Conservation (phyloP, 1,140 invertebrate species). For the Hermatobates lingyangjiaoensis region DNA sequence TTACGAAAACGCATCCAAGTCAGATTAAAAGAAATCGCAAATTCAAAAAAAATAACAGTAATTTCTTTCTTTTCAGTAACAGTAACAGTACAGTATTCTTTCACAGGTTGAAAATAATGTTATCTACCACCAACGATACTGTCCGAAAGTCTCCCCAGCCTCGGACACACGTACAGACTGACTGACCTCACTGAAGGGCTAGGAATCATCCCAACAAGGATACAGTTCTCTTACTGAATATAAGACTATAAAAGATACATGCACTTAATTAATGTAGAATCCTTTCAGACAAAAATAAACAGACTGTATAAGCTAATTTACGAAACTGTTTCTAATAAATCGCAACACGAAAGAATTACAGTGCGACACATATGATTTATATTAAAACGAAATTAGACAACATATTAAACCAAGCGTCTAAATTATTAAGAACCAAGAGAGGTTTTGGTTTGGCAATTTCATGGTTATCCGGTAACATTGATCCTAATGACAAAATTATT, state of each 20-base stretch:
- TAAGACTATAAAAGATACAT: background rate
- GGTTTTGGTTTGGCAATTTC: background rate
- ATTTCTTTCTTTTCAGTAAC: no score
- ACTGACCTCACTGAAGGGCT: background rate
- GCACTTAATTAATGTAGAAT: background rate
- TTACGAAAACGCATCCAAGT: background rate
- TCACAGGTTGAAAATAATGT: background rate
- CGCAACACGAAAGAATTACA: background rate
- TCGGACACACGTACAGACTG: background rate
- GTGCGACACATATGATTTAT: background rate
- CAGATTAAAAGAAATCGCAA: background rate
- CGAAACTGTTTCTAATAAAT: background rate
- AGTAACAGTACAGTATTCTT: no score
- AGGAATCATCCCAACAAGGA: background rate
- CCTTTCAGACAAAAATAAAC: background rate
- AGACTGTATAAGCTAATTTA: background rate
- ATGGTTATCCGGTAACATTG: conserved; percentile 2
- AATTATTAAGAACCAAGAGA: background rate
- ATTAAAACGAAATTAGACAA: background rate
- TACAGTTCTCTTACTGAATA: background rate
- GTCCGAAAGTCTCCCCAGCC: background rate
- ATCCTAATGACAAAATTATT: background rate
- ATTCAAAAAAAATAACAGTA: background rate
- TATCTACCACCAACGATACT: background rate
- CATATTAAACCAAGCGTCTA: background rate